Conservation (phyloP, 2,797 vertebrate genomes). For the Schizopygopsis pylzovi region DNA sequence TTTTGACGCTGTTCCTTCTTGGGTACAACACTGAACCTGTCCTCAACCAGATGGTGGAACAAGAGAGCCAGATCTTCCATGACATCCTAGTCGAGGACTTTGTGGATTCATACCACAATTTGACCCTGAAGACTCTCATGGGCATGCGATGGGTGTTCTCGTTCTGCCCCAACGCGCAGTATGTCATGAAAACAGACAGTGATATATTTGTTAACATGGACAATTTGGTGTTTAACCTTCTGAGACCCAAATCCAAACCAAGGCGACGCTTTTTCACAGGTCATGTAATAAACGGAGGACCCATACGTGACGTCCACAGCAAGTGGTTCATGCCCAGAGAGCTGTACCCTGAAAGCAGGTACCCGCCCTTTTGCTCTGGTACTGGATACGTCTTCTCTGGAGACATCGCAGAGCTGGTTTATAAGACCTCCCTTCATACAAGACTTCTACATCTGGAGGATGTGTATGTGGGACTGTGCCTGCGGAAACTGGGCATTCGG, state of each 20-base stretch:
- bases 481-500: conserved; percentile 94
- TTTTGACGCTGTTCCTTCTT: conserved; percentile 91
- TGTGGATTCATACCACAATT: conserved; percentile 96
- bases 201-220: conserved; percentile 99
- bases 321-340: conserved; percentile 99
- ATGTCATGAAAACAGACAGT: conserved; percentile 98
- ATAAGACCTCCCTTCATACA: conserved; percentile 95
- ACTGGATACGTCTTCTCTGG: conserved; percentile 98
- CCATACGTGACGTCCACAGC: conserved; percentile 95
- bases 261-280: conserved; percentile 96
- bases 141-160: conserved; percentile 98
- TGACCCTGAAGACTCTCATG: conserved; percentile 98
- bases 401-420: conserved; percentile 95
- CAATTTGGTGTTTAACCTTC: conserved; percentile 95
- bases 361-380: conserved; percentile 97
- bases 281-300: conserved; percentile 96
- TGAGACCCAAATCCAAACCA: conserved; percentile 93
- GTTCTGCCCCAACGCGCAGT: conserved; percentile 92
- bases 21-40: conserved; percentile 89
- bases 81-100: conserved; percentile 98
- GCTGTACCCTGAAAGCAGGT: conserved; percentile 96
- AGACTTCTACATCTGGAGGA: conserved; percentile 96
- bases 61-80: conserved; percentile 98
- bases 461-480: conserved; percentile 95
- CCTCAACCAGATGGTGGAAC: conserved; percentile 98